Conservation (phyloP, 1,140 invertebrate species). For the Melanaphis sacchari region DNA sequence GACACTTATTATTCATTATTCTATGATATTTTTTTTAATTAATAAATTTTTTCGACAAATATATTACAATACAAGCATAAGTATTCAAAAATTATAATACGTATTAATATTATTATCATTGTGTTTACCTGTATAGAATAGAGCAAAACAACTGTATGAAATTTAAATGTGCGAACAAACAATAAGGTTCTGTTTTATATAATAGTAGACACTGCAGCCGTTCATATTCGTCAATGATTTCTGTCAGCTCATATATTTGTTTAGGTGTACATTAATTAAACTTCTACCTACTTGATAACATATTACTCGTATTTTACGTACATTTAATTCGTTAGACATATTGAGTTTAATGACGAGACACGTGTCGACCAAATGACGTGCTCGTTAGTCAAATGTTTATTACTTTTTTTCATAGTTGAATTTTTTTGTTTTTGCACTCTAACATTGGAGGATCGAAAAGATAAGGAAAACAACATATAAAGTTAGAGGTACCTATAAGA, state of each 20-base stretch:
- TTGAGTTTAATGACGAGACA: background rate
- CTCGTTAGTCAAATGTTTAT: background rate
- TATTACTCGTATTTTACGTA: background rate
- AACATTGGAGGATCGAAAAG: background rate
- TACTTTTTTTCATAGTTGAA: background rate
- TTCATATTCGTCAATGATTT: constrained; percentile 9
- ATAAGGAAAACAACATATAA: background rate
- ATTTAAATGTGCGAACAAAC: background rate
- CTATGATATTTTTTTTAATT: background rate
- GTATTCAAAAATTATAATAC: background rate
- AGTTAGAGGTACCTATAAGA: background rate
- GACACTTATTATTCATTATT: background rate
- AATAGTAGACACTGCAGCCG: background rate
- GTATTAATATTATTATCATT: background rate
- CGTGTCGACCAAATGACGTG: background rate
- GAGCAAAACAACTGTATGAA: background rate
- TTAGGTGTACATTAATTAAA: constrained; percentile 34
- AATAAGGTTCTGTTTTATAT: background rate
- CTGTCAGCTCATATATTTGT: constrained; percentile 1
- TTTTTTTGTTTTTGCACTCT: background rate
- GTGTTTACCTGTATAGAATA: background rate
- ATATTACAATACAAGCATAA: background rate
- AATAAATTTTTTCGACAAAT: background rate
- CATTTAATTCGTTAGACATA: background rate
- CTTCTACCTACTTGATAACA: background rate